These are phyloP conservation scores for Enteromius mattozi DNA, from an alignment of 2,797 vertebrate species.

Conservation along the genomic window DNA sequence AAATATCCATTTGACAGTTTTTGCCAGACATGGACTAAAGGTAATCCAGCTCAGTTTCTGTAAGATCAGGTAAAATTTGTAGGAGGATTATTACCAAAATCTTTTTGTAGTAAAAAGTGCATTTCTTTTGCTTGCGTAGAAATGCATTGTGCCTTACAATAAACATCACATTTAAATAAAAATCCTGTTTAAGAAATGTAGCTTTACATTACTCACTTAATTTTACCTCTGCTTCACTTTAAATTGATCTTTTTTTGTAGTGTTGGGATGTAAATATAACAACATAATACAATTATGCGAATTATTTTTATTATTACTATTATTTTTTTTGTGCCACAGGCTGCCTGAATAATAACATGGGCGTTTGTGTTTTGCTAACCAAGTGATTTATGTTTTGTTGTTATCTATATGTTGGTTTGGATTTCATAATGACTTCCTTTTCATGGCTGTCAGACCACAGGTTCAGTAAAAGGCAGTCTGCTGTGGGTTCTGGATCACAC, in stretches of 20 bases:
- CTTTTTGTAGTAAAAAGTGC: neutral
- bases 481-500: conserved; percentile 95
- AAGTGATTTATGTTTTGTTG: neutral
- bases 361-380: neutral
- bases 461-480: conserved; percentile 85
- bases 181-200: neutral
- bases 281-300: neutral
- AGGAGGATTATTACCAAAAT: neutral
- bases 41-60: neutral
- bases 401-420: conserved; percentile 9
- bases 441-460: conserved; percentile 72
- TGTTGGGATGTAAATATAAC: neutral
- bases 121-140: neutral
- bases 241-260: neutral
- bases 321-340: neutral
- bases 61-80: neutral
- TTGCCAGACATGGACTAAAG: too few relatives aligned
- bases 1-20: neutral
- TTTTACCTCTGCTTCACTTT: neutral
- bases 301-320: neutral
- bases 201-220: neutral
- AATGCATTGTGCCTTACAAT: neutral
- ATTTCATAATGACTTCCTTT: conserved; percentile 30
- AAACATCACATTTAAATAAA: neutral
- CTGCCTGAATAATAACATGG: neutral